Base-by-base conservation (phyloP, 2,113 vertebrate genomes). In the Pseudorhombus dupliciocellatus region DNA sequence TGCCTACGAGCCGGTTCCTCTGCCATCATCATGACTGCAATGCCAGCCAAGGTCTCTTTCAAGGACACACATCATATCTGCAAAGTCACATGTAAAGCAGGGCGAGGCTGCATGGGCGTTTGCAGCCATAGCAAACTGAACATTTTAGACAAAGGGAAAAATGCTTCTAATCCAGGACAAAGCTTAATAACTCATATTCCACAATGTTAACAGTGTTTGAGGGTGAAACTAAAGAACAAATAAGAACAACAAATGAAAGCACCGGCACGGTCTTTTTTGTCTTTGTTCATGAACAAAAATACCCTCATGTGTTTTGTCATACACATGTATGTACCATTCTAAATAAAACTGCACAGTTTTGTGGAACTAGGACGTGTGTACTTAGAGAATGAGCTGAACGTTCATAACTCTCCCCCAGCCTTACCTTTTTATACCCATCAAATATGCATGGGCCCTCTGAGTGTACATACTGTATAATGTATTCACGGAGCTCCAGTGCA, bases 31-130 rank as follows among this genome's bases (percentile, higher is more conserved):
- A 63, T 72, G 71, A 81, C 89, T 89, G 89, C 89, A 90, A 84
- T 84, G 74, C 80, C 73, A 89, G 84, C 81, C 83, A 90, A 91
- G 91, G 89, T 88, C 81, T 85, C 83, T 66, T 87, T 92, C 88
- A 92, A 92, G 91, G 91, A 84, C 90, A 88, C 78, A 42, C 89
- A 83, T 90, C 87, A 89, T 89, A 91, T 90, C 91, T 91, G 91
- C 91, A 92, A 92, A 92, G 91, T 92, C 90, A 90, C 78, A 89
- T 83, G 80, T 64, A 74, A 67, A 72, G 55, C 79, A 71, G 75
- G 64, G 75, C 75, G 84, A 81, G 78, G 62, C 81, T 75, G 66
- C 8, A 46, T 57, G 67, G 72, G 78, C 56, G 77, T 81, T 85
- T 75, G 68, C 67, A 31, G 44, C 37, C 22, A 15, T n/a, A 80